A percentile compares a stretch with the other conserved stretches of the same genome.
These are phyloP conservation scores for Ellobius talpinus DNA, from an alignment of 2,113 vertebrate genomes.

Conservation along the genomic window DNA sequence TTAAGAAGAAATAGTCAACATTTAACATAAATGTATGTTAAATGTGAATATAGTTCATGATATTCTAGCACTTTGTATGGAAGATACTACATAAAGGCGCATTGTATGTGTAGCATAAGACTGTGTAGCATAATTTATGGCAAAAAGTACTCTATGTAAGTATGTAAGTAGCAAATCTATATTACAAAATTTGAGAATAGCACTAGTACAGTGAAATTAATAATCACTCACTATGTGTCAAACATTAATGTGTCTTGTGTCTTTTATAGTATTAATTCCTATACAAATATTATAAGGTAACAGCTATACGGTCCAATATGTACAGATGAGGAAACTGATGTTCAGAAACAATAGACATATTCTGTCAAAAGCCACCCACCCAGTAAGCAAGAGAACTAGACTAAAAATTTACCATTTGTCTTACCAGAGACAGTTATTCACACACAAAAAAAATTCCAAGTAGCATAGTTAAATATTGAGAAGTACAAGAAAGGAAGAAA, in stretches of 20 bases:
- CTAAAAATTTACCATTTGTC: background rate
- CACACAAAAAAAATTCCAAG: conserved; percentile 14
- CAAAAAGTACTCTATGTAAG: background rate
- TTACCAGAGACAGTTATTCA: background rate
- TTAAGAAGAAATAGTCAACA: conserved; percentile 16
- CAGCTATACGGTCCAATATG: background rate
- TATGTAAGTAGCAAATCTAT: conserved; percentile 26
- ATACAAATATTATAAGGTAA: background rate
- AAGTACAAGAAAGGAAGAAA: background rate
- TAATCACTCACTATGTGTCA: background rate
- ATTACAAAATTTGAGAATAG: background rate
- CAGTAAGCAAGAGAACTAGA: conserved; percentile 27
- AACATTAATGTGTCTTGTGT: background rate
- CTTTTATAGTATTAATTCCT: conserved; percentile 11
- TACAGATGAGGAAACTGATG: conserved; percentile 25
- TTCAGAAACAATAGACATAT: background rate
- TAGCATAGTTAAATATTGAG: conserved; percentile 3
- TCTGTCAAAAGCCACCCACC: background rate
- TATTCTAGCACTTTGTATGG: background rate
- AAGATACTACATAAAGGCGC: background rate
- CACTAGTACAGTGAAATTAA: conserved; percentile 9
- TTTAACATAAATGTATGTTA: conserved; percentile 24
- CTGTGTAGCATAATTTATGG: background rate
- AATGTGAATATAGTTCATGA: conserved; percentile 8
- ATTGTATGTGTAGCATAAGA: background rate